Conservation (phyloP, 2,113 vertebrate genomes). For the Panthera leo region DNA sequence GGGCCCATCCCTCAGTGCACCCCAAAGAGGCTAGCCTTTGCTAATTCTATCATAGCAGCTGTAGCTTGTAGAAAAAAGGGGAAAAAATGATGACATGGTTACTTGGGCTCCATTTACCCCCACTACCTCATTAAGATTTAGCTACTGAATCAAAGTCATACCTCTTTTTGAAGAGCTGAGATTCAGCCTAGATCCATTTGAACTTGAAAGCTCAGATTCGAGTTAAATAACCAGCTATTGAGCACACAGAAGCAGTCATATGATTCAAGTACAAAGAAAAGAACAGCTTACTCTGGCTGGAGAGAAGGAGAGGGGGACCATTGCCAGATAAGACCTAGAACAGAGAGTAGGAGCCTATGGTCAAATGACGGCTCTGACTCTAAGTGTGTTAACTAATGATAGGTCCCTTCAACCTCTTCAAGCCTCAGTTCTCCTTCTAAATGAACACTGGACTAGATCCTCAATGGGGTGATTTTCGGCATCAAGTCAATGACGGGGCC, state of each 20-base stretch:
- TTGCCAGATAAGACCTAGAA: background rate
- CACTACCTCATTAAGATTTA: background rate
- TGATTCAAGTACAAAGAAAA: background rate
- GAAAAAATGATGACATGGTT: no score
- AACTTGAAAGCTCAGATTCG: background rate
- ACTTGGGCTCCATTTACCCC: background rate
- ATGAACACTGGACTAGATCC: background rate
- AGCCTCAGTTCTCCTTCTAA: background rate
- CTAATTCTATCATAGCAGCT: background rate
- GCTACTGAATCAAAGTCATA: background rate
- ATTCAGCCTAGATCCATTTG: background rate
- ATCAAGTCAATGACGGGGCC: background rate
- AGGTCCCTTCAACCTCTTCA: background rate
- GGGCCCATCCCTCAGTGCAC: background rate
- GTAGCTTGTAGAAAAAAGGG: background rate
- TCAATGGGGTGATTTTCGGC: background rate
- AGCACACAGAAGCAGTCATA: background rate
- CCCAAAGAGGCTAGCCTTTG: background rate
- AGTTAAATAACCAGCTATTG: background rate
- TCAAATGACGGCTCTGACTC: background rate
- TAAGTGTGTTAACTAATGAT: accelerated
- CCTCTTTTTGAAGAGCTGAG: background rate
- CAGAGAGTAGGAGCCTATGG: background rate
- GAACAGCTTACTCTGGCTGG: background rate
- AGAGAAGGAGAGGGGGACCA: background rate